Percentiles rank a stretch among this genome's conserved stretches.
Evolutionary conservation across 2,113 vertebrate genomes (phyloP).

Genomic region (Neopipo cinnamomea): DNA sequence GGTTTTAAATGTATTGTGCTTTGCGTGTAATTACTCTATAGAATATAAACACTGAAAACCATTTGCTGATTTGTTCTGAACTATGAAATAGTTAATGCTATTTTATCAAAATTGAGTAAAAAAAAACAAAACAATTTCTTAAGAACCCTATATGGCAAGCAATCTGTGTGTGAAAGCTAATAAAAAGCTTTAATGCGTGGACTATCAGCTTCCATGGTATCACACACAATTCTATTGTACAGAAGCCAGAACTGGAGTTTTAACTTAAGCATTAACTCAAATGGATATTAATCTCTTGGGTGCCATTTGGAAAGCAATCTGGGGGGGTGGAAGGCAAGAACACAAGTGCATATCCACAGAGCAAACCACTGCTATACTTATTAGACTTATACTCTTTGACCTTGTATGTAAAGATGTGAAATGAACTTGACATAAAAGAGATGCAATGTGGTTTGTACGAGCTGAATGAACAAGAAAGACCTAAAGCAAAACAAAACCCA

Average conservation of each 20-base stretch:
- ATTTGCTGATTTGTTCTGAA: neutral
- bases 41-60: neutral
- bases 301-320: neutral
- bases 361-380: neutral
- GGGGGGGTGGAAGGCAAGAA: neutral
- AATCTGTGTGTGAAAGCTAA: neutral
- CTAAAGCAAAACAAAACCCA: neutral
- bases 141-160: neutral
- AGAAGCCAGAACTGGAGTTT: constrained; percentile 2
- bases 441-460: neutral
- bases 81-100: neutral
- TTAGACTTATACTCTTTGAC: neutral
- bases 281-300: constrained; percentile 40
- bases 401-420: neutral
- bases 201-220: neutral
- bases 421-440: neutral
- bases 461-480: neutral
- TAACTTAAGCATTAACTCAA: constrained; percentile 19
- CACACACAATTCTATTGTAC: neutral
- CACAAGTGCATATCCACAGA: neutral
- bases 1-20: neutral
- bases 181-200: constrained; percentile 7
- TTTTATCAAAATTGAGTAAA: neutral
- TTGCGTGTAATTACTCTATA: neutral
- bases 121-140: neutral